These are phyloP conservation scores for Eristalis tenax DNA, from an alignment of 2,888 invertebrate species.

Conservation along the genomic window DNA sequence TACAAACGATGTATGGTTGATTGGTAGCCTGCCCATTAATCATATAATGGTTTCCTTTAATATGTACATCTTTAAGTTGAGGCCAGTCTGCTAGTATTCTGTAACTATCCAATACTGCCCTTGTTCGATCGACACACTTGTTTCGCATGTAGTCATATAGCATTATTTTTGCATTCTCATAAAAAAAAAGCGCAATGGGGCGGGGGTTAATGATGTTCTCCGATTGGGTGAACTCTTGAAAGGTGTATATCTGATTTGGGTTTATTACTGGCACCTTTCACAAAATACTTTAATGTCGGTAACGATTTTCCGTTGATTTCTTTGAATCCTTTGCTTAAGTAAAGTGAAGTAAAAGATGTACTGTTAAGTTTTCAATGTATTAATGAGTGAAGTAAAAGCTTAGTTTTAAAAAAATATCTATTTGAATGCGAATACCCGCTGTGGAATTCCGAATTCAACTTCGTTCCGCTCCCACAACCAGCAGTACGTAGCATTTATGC, in stretches of 20 bases:
- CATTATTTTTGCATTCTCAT: neutral
- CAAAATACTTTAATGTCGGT: too few species aligned
- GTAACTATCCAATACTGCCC: neutral
- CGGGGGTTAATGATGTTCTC: neutral
- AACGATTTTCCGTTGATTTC: neutral
- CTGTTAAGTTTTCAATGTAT: too few species aligned
- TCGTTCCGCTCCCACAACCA: too few species aligned
- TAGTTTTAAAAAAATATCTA: too few species aligned
- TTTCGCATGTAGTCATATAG: constrained; percentile 3
- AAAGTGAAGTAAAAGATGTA: too few species aligned
- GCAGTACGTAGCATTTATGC: too few species aligned
- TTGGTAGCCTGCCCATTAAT: neutral
- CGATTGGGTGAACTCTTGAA: neutral
- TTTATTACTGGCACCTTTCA: too few species aligned
- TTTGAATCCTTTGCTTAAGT: too few species aligned
- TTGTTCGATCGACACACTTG: neutral
- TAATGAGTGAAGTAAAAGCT: too few species aligned
- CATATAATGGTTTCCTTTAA: neutral
- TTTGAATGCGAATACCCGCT: too few species aligned
- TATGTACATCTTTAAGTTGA: constrained; percentile 2
- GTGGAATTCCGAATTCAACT: too few species aligned
- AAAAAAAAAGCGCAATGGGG: neutral
- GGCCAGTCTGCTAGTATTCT: neutral
- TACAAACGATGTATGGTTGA: constrained; percentile 4
- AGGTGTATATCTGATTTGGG: too few species aligned